Percentiles rank a stretch among this genome's conserved stretches.
Evolutionary conservation across 2,888 invertebrate species (phyloP).

Genomic region (Pseudanteris insignis): DNA sequence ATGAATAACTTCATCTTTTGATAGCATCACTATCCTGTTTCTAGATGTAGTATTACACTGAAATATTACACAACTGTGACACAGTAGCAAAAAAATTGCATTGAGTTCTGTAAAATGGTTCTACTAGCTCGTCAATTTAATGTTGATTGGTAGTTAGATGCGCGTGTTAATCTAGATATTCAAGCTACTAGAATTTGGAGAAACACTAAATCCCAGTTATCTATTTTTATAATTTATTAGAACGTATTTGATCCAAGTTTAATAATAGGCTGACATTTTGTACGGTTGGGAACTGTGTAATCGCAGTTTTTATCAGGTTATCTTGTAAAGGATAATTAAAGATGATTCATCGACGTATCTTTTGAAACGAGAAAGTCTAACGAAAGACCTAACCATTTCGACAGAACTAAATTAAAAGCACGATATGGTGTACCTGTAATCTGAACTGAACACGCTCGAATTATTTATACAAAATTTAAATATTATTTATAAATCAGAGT

Average conservation of each 20-base stretch:
- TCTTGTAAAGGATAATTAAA: conserved; percentile 30
- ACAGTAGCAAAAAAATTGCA: too few species aligned
- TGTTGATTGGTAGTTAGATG: conserved; percentile 2
- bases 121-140: background rate
- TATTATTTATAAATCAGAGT: too few species aligned
- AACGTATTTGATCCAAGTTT: conserved; percentile 23
- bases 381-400: conserved; percentile 2
- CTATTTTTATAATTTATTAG: conserved; percentile 13
- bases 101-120: too few species aligned
- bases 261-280: conserved; percentile 29
- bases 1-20: too few species aligned
- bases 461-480: too few species aligned
- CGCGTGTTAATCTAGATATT: conserved; percentile 8
- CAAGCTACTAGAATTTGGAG: conserved; percentile 1
- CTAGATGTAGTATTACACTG: too few species aligned
- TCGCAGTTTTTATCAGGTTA: conserved; percentile 28
- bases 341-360: conserved; percentile 32
- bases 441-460: too few species aligned
- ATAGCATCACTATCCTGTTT: too few species aligned
- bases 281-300: conserved; percentile 7
- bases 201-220: background rate
- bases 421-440: background rate
- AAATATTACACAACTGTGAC: too few species aligned
- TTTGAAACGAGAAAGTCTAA: conserved; percentile 20
- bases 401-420: conserved; percentile 3